Evolutionary conservation across 2,888 invertebrate genomes (phyloP).

Genomic region (Colletes collaris): DNA sequence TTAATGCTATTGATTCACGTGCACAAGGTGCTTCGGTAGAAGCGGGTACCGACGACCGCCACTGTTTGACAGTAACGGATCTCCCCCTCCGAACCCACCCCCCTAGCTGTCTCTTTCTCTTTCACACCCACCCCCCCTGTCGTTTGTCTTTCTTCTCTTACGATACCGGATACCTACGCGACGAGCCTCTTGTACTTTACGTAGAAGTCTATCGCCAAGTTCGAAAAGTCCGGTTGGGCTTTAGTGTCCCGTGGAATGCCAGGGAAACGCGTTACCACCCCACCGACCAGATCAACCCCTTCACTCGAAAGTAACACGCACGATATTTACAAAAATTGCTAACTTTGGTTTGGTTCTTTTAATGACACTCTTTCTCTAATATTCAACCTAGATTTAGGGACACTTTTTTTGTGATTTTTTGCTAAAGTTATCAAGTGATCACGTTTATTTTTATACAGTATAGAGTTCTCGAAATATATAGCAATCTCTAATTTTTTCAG

Average conservation of each 20-base stretch:
- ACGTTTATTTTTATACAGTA: too few species aligned
- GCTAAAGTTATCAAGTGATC: too few species aligned
- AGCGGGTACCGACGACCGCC: constrained; percentile 72
- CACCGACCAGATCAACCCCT: too few species aligned
- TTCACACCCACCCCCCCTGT: constrained; percentile 10
- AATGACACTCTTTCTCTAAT: too few species aligned
- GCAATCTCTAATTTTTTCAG: too few species aligned
- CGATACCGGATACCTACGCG: constrained; percentile 50
- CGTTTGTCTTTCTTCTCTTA: constrained; percentile 41
- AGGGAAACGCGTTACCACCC: background rate
- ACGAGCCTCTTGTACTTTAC: constrained; percentile 51
- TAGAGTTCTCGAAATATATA: too few species aligned
- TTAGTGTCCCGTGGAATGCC: constrained; percentile 32
- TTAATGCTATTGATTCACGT: constrained; percentile 83
- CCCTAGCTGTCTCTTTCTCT: background rate
- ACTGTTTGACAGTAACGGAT: constrained; percentile 83
- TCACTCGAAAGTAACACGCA: too few species aligned
- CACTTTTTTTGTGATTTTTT: too few species aligned
- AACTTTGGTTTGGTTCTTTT: too few species aligned
- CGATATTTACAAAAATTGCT: too few species aligned
- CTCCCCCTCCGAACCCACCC: constrained; percentile 47
- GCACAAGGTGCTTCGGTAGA: constrained; percentile 75
- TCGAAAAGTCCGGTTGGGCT: constrained; percentile 44
- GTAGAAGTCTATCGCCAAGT: constrained; percentile 38
- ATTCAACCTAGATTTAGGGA: too few species aligned